These are phyloP conservation scores for Stomatorhinus ivindoensis DNA, from an alignment of 2,113 vertebrate species.

Conservation along the genomic window DNA sequence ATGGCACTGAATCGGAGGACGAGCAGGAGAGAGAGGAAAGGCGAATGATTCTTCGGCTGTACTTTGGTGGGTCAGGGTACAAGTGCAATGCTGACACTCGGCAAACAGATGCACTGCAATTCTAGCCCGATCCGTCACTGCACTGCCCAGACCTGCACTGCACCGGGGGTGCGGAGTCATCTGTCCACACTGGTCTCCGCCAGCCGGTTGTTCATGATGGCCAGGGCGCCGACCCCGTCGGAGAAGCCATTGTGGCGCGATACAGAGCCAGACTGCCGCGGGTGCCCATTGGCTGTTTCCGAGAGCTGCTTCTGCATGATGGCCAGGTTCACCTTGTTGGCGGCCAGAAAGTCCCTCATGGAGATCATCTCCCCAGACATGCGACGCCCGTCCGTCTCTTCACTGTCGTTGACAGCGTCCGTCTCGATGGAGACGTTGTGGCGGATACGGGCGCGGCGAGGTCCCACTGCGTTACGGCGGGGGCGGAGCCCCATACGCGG, in stretches of 20 bases:
- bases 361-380: slow-evolving; percentile 93
- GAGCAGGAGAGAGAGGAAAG: background rate
- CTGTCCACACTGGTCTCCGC: slow-evolving; percentile 90
- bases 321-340: slow-evolving; percentile 86
- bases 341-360: slow-evolving; percentile 84
- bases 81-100: background rate
- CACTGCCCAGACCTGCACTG: background rate
- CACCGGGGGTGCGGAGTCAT: slow-evolving; percentile 39
- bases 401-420: slow-evolving; percentile 74
- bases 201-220: slow-evolving; percentile 92
- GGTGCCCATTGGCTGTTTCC: slow-evolving; percentile 77
- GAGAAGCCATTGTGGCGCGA: slow-evolving; percentile 80
- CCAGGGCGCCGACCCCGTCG: slow-evolving; percentile 84
- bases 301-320: slow-evolving; percentile 93
- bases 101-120: background rate
- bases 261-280: slow-evolving; percentile 55
- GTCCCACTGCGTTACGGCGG: slow-evolving; percentile 75
- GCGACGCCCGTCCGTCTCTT: slow-evolving; percentile 78
- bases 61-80: slow-evolving; percentile 10
- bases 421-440: slow-evolving; percentile 83
- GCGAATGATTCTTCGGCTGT: background rate
- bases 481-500: slow-evolving; percentile 53
- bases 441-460: slow-evolving; percentile 59
- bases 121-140: background rate
- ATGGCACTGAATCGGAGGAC: background rate